phyloP scores from a whole-genome alignment of 1,140 invertebrate species.

The Rhopalosiphum maidis region DNA sequence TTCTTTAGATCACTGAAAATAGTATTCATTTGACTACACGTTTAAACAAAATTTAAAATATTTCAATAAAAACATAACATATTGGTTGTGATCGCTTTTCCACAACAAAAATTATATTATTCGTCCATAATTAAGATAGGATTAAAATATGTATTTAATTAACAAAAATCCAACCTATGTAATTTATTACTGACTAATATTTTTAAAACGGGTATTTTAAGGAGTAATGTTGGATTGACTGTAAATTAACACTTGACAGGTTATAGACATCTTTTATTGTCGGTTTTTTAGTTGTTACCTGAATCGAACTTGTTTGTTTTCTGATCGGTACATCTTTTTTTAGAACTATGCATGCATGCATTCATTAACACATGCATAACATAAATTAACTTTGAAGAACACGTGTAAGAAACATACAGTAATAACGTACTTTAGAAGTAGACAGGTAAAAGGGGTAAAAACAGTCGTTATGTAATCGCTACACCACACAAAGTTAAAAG shows the following conservation, averaged over 20 bases:
- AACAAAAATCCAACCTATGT: background rate
- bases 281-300: background rate
- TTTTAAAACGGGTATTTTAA: background rate
- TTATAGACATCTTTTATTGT: background rate
- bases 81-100: too few relatives aligned
- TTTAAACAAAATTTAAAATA: too few relatives aligned
- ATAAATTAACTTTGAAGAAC: background rate
- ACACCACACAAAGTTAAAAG: background rate
- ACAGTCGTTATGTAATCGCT: background rate
- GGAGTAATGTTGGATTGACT: background rate
- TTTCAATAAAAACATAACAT: too few relatives aligned
- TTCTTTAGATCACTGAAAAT: too few relatives aligned
- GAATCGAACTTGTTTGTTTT: background rate
- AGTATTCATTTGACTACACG: too few relatives aligned
- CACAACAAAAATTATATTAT: too few relatives aligned
- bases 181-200: background rate
- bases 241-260: too few relatives aligned
- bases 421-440: background rate
- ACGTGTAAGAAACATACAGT: background rate
- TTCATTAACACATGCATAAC: background rate
- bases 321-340: background rate
- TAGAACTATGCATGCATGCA: background rate
- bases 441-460: background rate
- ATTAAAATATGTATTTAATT: too few relatives aligned
- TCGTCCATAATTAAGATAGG: too few relatives aligned